Percentiles rank a stretch among this genome's conserved stretches.
Conservation (phyloP, 2,797 vertebrate species). For the Esox lucius region DNA sequence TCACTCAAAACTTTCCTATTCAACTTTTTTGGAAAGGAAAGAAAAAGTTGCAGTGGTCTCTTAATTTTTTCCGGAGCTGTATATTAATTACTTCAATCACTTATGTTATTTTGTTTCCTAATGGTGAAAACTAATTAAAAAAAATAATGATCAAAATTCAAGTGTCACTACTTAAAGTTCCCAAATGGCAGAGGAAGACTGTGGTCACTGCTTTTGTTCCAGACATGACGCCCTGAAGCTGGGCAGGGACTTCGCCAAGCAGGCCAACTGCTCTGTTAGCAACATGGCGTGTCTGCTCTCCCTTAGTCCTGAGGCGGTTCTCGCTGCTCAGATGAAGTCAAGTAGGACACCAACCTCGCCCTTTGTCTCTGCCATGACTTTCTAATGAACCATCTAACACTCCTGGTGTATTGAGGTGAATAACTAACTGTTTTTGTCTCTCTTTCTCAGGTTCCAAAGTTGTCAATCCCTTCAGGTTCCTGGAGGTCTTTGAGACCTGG, state of each 20-base stretch:
- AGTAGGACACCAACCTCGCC: slow-evolving; percentile 58
- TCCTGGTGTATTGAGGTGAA: neutral
- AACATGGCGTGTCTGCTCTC: slow-evolving; percentile 73
- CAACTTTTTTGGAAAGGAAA: too few species aligned
- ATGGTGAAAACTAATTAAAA: too few species aligned
- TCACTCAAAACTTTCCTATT: too few species aligned
- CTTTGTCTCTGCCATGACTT: neutral
- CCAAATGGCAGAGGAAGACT: neutral
- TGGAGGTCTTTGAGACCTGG: slow-evolving; percentile 79
- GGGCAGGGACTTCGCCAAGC: slow-evolving; percentile 70
- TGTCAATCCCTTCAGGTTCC: slow-evolving; percentile 75
- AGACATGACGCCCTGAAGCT: slow-evolving; percentile 75
- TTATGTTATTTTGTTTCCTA: too few species aligned
- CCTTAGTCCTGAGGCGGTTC: slow-evolving; percentile 66
- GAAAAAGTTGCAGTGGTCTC: too few species aligned
- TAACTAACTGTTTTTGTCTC: neutral
- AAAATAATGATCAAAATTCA: too few species aligned
- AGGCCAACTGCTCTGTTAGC: slow-evolving; percentile 72
- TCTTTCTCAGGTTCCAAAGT: slow-evolving; percentile 67
- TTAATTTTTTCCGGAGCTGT: too few species aligned
- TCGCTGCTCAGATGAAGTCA: slow-evolving; percentile 76
- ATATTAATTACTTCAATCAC: too few species aligned
- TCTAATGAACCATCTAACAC: too few species aligned
- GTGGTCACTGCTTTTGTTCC: slow-evolving; percentile 14
- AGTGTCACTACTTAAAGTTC: neutral